phyloP scores from a whole-genome alignment of 2,113 vertebrate genomes.

The Cairina moschata region DNA sequence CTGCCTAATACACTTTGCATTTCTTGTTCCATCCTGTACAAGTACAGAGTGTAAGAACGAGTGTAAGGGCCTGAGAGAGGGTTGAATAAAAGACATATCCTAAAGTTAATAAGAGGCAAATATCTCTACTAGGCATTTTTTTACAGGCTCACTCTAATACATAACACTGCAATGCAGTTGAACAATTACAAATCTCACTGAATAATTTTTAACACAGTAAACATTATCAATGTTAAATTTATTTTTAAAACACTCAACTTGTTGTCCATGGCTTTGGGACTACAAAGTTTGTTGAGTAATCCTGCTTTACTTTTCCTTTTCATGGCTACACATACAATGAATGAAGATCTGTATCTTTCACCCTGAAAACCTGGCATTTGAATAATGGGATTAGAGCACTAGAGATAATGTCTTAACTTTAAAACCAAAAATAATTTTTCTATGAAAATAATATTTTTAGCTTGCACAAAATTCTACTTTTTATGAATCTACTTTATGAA shows the following conservation, averaged over 20 bases:
- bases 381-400: slow-evolving; percentile 24
- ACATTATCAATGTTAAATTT: neutral
- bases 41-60: neutral
- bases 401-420: neutral
- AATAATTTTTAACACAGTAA: slow-evolving; percentile 15
- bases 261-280: no score
- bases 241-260: slow-evolving; percentile 19
- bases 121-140: neutral
- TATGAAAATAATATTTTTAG: slow-evolving; percentile 33
- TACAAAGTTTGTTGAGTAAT: neutral
- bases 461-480: slow-evolving; percentile 48
- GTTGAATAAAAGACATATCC: neutral
- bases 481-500: slow-evolving; percentile 59
- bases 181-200: neutral
- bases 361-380: neutral
- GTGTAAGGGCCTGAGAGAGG: neutral
- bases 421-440: slow-evolving; percentile 6
- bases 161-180: neutral
- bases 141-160: neutral
- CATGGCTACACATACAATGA: neutral
- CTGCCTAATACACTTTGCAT: neutral
- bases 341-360: slow-evolving; percentile 1
- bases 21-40: neutral
- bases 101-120: neutral
- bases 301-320: slow-evolving; percentile 13